Conservation (phyloP, 2,888 invertebrate species). For the Pantelozetes paolii region DNA sequence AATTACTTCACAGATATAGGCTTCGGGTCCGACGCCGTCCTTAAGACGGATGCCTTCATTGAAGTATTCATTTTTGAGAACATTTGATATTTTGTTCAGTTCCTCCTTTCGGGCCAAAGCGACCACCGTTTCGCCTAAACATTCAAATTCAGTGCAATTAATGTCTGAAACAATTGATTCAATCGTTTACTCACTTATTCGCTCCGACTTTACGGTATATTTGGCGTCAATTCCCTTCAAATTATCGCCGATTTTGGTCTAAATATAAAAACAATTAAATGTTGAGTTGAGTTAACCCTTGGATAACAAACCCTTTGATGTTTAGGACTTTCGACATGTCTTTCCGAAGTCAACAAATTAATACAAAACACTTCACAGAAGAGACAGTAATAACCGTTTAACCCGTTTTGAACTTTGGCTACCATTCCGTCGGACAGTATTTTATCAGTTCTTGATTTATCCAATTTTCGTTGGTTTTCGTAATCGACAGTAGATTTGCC, state of each 20-base stretch:
- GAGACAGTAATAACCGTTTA: neutral
- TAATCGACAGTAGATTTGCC: neutral
- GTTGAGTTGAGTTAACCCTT: neutral
- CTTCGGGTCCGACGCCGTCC: conserved; percentile 22
- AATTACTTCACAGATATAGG: conserved; percentile 21
- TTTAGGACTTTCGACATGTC: conserved; percentile 25
- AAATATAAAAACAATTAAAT: neutral
- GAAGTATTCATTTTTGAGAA: conserved; percentile 11
- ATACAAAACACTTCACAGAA: conserved; percentile 11
- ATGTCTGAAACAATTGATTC: neutral
- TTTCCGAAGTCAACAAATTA: neutral
- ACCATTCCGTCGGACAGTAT: neutral
- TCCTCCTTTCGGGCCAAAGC: conserved; percentile 31
- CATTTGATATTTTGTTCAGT: neutral
- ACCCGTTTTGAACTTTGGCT: neutral
- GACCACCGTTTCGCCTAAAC: neutral
- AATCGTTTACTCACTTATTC: conserved; percentile 11
- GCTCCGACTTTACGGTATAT: neutral
- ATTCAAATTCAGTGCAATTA: neutral
- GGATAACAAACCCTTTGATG: conserved; percentile 5
- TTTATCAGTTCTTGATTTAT: neutral
- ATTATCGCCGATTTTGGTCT: conserved; percentile 16
- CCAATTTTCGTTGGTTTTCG: neutral
- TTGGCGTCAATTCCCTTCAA: conserved; percentile 19
- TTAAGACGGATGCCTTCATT: conserved; percentile 23